Evolutionary conservation across 2,888 invertebrate genomes (phyloP).

Genomic region (Drosophila seclusa): DNA sequence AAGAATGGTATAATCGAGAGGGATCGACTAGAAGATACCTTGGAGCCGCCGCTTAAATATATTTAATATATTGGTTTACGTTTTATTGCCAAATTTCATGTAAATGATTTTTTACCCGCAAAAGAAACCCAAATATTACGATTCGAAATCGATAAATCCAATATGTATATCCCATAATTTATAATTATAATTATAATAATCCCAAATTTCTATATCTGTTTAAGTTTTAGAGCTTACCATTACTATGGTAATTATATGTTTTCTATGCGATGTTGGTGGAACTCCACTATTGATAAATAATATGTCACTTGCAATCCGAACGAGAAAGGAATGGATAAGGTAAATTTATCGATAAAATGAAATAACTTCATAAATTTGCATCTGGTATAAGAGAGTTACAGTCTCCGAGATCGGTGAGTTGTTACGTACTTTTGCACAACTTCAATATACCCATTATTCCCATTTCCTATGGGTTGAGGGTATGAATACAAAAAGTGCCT

Average conservation of each 20-base stretch:
- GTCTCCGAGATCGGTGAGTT: neutral
- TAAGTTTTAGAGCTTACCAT: too few relatives aligned
- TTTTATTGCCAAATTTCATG: neutral
- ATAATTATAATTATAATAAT: neutral
- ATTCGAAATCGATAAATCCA: neutral
- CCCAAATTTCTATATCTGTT: too few relatives aligned
- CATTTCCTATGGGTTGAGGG: neutral
- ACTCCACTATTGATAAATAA: neutral
- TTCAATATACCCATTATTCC: neutral
- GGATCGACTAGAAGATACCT: neutral
- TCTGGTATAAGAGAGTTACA: neutral
- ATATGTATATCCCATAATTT: neutral
- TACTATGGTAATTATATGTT: neutral
- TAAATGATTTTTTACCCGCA: neutral
- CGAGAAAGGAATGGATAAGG: neutral
- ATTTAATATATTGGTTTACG: too few relatives aligned
- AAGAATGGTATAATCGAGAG: neutral
- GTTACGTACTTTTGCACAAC: neutral
- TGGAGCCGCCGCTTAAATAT: neutral
- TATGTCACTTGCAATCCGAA: neutral
- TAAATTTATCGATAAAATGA: neutral
- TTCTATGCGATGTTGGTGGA: neutral
- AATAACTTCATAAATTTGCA: neutral
- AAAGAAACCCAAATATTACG: neutral
- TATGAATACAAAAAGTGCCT: slow-evolving; percentile 37